These are phyloP conservation scores for Polypedilum vanderplanki DNA, from an alignment of 1,140 invertebrate genomes.

Conservation along the genomic window DNA sequence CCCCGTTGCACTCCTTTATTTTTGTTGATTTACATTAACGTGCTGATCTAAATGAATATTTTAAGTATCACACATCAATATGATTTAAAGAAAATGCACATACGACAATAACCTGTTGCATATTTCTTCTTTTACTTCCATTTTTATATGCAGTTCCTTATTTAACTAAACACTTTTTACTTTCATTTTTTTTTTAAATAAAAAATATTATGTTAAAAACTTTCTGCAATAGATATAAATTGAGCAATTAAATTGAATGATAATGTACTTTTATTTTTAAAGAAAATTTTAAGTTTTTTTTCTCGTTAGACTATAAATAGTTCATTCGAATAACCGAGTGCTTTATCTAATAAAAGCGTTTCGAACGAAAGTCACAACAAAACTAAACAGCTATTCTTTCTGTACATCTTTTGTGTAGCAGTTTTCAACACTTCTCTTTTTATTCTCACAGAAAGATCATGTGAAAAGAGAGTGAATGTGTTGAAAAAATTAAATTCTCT, in stretches of 20 bases:
- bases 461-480: neutral
- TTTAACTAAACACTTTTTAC: neutral
- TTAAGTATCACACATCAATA: too few relatives aligned
- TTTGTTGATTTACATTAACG: too few relatives aligned
- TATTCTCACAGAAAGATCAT: neutral
- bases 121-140: too few relatives aligned
- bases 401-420: neutral
- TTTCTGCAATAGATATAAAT: neutral
- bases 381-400: constrained; percentile 1
- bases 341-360: neutral
- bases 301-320: neutral
- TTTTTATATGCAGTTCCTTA: too few relatives aligned
- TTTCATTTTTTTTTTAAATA: neutral
- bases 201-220: neutral
- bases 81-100: too few relatives aligned
- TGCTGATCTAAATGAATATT: too few relatives aligned
- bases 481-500: neutral
- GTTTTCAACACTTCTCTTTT: neutral
- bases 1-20: too few relatives aligned
- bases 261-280: neutral
- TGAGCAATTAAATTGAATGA: constrained; percentile 9
- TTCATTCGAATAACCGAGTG: neutral
- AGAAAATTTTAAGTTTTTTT: neutral
- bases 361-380: constrained; percentile 24
- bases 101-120: too few relatives aligned